These are phyloP conservation scores for Lepus americanus DNA, from an alignment of 2,113 vertebrate genomes.

Conservation along the genomic window DNA sequence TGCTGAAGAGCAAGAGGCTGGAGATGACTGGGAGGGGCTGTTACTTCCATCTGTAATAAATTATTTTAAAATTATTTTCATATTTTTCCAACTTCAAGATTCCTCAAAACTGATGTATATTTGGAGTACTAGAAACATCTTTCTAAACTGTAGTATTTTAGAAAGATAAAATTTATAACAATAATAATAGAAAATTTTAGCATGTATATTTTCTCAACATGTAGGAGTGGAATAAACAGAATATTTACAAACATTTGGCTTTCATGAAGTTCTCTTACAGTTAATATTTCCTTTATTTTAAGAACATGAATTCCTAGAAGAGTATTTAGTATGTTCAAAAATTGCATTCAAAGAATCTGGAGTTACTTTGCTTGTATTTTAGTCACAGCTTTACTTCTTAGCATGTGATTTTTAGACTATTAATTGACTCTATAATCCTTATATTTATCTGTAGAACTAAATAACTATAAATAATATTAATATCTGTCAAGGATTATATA, in stretches of 20 bases:
- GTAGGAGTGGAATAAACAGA: background rate
- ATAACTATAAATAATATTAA: conserved; percentile 4
- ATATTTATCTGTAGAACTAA: background rate
- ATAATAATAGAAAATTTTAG: conserved; percentile 57
- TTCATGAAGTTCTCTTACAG: background rate
- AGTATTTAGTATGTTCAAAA: background rate
- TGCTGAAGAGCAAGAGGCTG: background rate
- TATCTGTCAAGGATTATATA: background rate
- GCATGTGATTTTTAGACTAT: background rate
- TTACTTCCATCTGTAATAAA: background rate
- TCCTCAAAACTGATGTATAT: background rate
- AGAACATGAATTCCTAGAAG: background rate
- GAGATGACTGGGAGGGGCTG: background rate
- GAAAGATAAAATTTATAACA: background rate
- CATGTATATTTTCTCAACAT: conserved; percentile 1
- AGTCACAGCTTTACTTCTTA: background rate
- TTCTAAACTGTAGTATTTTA: conserved; percentile 2
- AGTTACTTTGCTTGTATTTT: background rate
- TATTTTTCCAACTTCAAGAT: background rate
- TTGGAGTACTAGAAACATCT: conserved; percentile 9
- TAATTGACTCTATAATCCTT: background rate
- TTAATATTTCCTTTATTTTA: conserved; percentile 6
- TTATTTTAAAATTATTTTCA: background rate
- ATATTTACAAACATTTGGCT: background rate
- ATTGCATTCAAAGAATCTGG: background rate